Base-by-base conservation (phyloP, 1,140 invertebrate genomes). In the Tetramorium alpestre region DNA sequence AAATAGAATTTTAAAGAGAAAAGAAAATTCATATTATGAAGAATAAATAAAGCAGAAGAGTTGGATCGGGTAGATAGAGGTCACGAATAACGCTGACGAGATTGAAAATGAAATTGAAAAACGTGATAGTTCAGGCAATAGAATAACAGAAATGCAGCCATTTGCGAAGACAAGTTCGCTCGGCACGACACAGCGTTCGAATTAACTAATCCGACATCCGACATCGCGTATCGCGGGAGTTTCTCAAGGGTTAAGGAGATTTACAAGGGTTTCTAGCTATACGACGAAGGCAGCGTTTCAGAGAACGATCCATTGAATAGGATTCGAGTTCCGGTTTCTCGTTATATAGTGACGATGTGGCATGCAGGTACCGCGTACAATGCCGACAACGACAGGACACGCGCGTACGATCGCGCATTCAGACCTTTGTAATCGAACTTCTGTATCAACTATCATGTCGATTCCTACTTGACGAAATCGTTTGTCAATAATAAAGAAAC, bases 171-270 rank as follows among this genome's bases (percentile, higher is more conserved):
- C 28, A 51, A 76, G n/a, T 75, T 85, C 3, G n/a, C 22, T 28
- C n/a, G 25, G 22, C 51, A 49, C 65, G 18, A 73, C 56, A n/a
- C 38, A 47, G 64, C 44, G 54, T 88, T 81, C 56, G 28, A 76
- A 88, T 87, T 64, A 81, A 86, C 85, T 88, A 88, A 88, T 75
- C 70, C 54, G 58, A 72, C 44, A 47, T 47, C 8, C 38, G 41
- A 77, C 58, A 11, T 77, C 41, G 54, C 56, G 38, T 88, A 73
- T 88, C 67, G 51, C 22, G 62, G 38, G 72, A 69, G 44, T 73
- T 73, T 78, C 67, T 64, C 62, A 13, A 70, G 54, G 49, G 64
- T 56, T 87, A 65, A 62, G 11, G n/a, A 76, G 47, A 87, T 87
- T 87, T 70, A 54, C 85, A 77, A 44, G 67, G 33, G 49, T 49